Evolutionary conservation across 2,797 vertebrate species (phyloP).

Genomic region (Myotis myotis): DNA sequence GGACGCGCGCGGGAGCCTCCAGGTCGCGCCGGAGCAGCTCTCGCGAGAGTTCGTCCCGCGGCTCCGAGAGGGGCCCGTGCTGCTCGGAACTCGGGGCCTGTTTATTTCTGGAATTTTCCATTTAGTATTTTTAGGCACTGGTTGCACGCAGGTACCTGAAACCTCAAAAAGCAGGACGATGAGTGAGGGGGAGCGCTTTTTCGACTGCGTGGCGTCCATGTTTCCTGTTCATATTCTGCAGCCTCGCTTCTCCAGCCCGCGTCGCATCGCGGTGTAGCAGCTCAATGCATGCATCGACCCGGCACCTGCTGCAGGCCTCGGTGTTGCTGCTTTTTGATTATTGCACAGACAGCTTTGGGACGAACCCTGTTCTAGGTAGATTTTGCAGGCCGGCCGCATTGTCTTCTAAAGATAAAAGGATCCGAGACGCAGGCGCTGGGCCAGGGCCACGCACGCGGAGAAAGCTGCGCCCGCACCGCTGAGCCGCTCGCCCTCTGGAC

Average conservation of each 20-base stretch:
- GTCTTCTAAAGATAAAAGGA: neutral
- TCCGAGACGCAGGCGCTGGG: neutral
- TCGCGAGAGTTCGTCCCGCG: neutral
- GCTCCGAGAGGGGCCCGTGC: accelerated
- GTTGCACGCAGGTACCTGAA: too few relatives aligned
- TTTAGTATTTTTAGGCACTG: neutral
- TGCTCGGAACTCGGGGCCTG: neutral
- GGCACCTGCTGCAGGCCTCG: neutral
- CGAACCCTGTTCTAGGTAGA: neutral
- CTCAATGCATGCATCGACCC: neutral
- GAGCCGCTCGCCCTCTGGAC: neutral
- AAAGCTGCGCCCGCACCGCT: neutral
- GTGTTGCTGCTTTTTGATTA: neutral
- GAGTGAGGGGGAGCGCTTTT: too few relatives aligned
- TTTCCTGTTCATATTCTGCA: neutral
- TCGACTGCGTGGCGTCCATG: neutral
- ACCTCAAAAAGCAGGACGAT: neutral
- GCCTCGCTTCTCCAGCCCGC: neutral
- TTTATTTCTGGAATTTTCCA: too few relatives aligned
- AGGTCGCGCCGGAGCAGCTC: neutral
- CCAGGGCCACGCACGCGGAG: neutral
- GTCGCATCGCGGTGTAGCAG: neutral
- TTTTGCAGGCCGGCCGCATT: neutral
- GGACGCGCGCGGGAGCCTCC: neutral
- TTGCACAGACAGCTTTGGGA: neutral